Percentiles rank a stretch among this genome's conserved stretches.
phyloP scores from a whole-genome alignment of 2,888 invertebrate genomes.

The Protonemura montana region DNA sequence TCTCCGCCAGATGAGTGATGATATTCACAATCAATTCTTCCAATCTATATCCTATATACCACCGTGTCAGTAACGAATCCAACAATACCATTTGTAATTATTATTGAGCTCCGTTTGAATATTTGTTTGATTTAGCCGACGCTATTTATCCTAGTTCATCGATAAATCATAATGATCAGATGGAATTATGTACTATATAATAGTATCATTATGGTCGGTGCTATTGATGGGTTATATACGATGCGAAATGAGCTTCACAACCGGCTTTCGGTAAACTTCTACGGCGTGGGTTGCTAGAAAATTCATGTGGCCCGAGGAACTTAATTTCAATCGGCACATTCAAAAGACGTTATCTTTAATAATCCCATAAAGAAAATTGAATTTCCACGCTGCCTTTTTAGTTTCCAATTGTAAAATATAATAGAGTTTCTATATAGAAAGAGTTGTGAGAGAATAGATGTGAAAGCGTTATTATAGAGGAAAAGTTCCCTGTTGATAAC shows the following conservation, averaged over 20 bases:
- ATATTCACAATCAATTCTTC: background rate
- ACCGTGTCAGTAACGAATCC: slow-evolving; percentile 27
- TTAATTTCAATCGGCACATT: slow-evolving; percentile 34
- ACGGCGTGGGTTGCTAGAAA: background rate
- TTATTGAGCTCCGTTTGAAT: slow-evolving; percentile 25
- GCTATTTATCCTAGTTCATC: slow-evolving; percentile 16
- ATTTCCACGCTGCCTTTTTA: slow-evolving; percentile 40
- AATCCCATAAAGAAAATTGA: slow-evolving; percentile 40
- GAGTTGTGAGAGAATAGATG: slow-evolving; percentile 36
- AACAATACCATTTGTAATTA: slow-evolving; percentile 29
- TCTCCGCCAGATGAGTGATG: slow-evolving; percentile 15
- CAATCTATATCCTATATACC: background rate
- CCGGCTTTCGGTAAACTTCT: background rate
- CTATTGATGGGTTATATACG: background rate
- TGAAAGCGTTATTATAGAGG: slow-evolving; percentile 24
- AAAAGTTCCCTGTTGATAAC: slow-evolving; percentile 23
- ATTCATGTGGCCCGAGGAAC: background rate
- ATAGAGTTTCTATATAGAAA: slow-evolving; percentile 19
- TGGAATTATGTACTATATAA: background rate
- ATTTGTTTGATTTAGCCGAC: slow-evolving; percentile 21
- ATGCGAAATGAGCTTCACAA: background rate
- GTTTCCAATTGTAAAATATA: slow-evolving; percentile 40
- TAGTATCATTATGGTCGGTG: slow-evolving; percentile 23
- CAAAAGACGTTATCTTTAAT: slow-evolving; percentile 35
- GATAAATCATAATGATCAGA: slow-evolving; percentile 25